Base-by-base conservation (phyloP, 2,888 invertebrate genomes). In the Plagodis dolabraria region DNA sequence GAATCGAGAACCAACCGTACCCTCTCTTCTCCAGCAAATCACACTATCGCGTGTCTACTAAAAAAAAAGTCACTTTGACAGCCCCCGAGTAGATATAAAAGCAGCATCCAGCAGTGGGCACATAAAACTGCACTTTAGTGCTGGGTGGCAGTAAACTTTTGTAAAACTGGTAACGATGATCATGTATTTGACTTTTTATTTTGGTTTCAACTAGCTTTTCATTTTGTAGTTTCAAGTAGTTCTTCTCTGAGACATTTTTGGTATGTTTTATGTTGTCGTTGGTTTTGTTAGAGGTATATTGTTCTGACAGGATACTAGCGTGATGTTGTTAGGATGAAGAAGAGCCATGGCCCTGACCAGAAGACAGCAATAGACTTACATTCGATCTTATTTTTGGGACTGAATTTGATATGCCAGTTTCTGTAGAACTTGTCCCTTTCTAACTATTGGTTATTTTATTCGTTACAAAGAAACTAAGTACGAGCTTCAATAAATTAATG, bases 111-210 rank as follows among this genome's bases (percentile, higher is more conserved):
- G 72, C 58, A 64, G 73, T 71, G 72, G 72, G 70, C 71, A 76
- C 81, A 86, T 85, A 87, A 87, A 86, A 82, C 77, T 83, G 83
- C 83, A 83, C 75, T 83, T 85, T 82, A 85, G 80, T 75, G 57
- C 53, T 76, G 74, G 68, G 57, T 68, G 67, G 74, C 68, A 72
- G 74, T 82, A 76, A 84, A 83, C 74, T 68, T 47, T 2, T 50
- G 12, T 12, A 60, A 57, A 68, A 69, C 80, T 79, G 74, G 73
- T 76, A 72, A 66, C 60, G 62, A 33, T 53, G 47, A 53, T 53
- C 48, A 22, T 58, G 43, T 33, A 45, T 33, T 46, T 50, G 35
- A n/a, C 10, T 38, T 33, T 46, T 47, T 47, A 47, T 47, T 47
- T 35, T 35, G 9, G 11, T 42, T 49, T 42, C 6, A 42, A 33